Conservation (phyloP, 2,888 invertebrate species). For the Scaptomyza tumidula region DNA sequence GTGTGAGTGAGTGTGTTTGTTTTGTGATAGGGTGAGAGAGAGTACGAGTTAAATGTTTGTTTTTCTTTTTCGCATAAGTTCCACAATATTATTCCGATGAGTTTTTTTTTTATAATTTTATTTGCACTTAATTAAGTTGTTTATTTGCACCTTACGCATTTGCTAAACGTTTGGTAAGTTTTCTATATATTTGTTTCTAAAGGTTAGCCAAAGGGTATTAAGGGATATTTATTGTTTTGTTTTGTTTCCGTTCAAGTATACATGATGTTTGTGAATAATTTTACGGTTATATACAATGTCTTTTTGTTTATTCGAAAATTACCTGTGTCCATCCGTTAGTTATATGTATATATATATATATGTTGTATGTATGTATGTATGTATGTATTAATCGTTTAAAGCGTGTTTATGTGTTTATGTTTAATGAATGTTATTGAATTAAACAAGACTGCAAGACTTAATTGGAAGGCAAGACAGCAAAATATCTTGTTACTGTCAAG, state of each 20-base stretch:
- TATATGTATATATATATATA: conserved; percentile 26
- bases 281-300: conserved; percentile 54
- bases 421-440: conserved; percentile 13
- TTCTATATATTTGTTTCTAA: conserved; percentile 58
- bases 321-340: conserved; percentile 65
- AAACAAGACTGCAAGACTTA: conserved; percentile 4
- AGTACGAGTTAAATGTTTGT: conserved; percentile 22
- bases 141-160: conserved; percentile 9
- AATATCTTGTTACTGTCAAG: background rate
- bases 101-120: conserved; percentile 9
- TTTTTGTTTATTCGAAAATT: conserved; percentile 41
- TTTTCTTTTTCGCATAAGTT: conserved; percentile 17
- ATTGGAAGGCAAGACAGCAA: conserved; percentile 2
- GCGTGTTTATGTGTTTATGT: conserved; percentile 18
- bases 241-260: conserved; percentile 32
- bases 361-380: conserved; percentile 2
- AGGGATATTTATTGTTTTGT: conserved; percentile 25
- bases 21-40: conserved; percentile 15
- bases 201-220: conserved; percentile 55
- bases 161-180: conserved; percentile 43
- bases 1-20: conserved; percentile 12
- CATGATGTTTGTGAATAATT: conserved; percentile 41
- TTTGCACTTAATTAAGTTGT: conserved; percentile 20
- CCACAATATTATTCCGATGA: conserved; percentile 28
- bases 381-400: conserved; percentile 29